Evolutionary conservation across 2,797 vertebrate genomes (phyloP), one percentile per base, ranked within the genome.

Genomic region (Hypotaenidia philippensis): DNA sequence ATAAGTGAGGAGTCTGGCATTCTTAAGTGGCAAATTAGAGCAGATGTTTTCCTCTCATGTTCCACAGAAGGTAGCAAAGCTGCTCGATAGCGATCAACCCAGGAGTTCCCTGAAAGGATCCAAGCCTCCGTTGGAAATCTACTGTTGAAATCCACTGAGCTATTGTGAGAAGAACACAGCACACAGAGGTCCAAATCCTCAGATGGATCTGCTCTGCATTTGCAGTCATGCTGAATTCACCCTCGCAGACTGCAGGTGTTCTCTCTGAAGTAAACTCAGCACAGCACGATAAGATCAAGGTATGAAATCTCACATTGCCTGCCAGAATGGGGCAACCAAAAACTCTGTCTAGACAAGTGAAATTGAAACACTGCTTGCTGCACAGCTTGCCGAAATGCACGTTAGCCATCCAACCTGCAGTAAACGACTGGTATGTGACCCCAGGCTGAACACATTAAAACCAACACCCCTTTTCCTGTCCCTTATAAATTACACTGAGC

Each of bases 301-400:
- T 77, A 94, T 66, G 93, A 95, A 95, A 95, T 90, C 77, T 93
- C 86, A 59, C 57, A 13, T 11, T 79, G 92, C 80, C 59, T 93
- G 86, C 76, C 95, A 96, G 93, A 83, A 75, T 6, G 3, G 74
- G 74, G 88, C 96, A 95, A 94, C 80, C 3, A 7, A 95, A 95
- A 90, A 69, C 94, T 80, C 74, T 87, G 91, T 94, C 94, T 94
- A 90, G 94, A 94, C 93, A 95, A 90, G 95, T 89, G 88, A 87
- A 95, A 95, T 93, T 81, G 70, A 92, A 95, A 84, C 86, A 0
- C 78, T 75, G 79, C 72, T 95, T 57, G 61, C 92, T 78, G 90
- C 78, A 15, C 61, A 59, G 83, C 93, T 87, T 69, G 19, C 91
- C 2, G 16, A 71, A 93, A 83, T 1, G 4, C 72, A 65, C 29